phyloP scores from a whole-genome alignment of 2,888 invertebrate genomes.

The Achlya flavicornis region DNA sequence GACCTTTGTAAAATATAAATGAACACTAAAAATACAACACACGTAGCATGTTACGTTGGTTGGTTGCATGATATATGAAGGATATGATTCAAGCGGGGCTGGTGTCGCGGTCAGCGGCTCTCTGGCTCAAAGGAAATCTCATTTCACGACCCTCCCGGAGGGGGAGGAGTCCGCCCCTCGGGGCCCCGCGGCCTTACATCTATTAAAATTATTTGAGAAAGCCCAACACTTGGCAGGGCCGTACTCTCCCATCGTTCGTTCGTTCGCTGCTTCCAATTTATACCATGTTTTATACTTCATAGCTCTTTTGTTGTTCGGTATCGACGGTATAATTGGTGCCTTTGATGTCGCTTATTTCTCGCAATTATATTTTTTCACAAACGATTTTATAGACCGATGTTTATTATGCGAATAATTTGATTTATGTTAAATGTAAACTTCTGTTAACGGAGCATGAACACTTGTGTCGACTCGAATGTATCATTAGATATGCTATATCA shows the following conservation, averaged over 20 bases:
- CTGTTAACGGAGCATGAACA: not conserved
- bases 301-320: conserved; percentile 55
- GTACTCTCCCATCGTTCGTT: conserved; percentile 28
- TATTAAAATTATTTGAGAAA: conserved; percentile 81
- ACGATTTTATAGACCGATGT: conserved; percentile 15
- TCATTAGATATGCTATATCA: no score
- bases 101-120: conserved; percentile 69
- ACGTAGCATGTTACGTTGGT: conserved; percentile 36
- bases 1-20: conserved; percentile 27
- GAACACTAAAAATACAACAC: conserved; percentile 33
- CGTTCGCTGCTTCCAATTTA: conserved; percentile 52
- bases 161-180: conserved; percentile 25
- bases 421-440: not conserved
- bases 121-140: conserved; percentile 80
- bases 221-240: conserved; percentile 53
- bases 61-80: conserved; percentile 63
- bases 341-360: conserved; percentile 39
- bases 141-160: conserved; percentile 59
- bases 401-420: conserved; percentile 13
- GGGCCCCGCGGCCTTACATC: conserved; percentile 55
- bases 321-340: conserved; percentile 50
- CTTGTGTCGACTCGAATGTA: not conserved
- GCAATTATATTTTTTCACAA: conserved; percentile 32
- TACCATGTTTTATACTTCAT: conserved; percentile 53
- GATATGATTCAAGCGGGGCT: conserved; percentile 54